Evolutionary conservation across 2,797 vertebrate genomes (phyloP).

Genomic region (Thunnus albacares): DNA sequence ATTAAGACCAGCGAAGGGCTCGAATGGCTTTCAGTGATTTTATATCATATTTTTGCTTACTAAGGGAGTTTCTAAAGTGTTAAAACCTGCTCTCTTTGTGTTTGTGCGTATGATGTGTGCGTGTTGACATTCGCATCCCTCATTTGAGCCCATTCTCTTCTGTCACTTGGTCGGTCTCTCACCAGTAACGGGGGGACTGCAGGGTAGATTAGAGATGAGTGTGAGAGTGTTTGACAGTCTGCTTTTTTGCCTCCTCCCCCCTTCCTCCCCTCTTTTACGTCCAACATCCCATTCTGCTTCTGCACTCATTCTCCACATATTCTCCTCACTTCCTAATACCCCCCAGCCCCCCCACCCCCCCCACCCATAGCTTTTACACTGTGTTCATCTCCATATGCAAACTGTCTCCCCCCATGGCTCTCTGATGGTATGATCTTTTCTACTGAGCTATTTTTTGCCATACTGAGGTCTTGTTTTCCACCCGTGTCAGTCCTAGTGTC

Average conservation of each 20-base stretch:
- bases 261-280: not conserved
- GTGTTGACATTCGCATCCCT: conserved; percentile 59
- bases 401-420: conserved; percentile 55
- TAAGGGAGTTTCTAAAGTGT: conserved; percentile 10
- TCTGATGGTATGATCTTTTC: conserved; percentile 61
- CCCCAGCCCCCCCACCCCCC: not conserved
- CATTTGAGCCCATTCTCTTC: conserved; percentile 49
- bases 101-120: conserved; percentile 42
- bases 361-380: conserved; percentile 42
- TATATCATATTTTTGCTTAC: conserved; percentile 9
- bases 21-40: not conserved
- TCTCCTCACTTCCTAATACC: conserved; percentile 43
- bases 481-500: conserved; percentile 58
- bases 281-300: conserved; percentile 51
- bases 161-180: conserved; percentile 58
- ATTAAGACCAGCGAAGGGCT: conserved; percentile 14
- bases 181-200: conserved; percentile 38
- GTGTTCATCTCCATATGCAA: conserved; percentile 67
- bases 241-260: conserved; percentile 31
- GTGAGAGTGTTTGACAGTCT: conserved; percentile 63
- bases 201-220: conserved; percentile 68
- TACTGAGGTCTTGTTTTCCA: conserved; percentile 60
- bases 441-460: conserved; percentile 53
- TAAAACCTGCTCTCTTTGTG: conserved; percentile 10
- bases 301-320: conserved; percentile 47